Conservation (phyloP, 2,888 invertebrate species). For the Dermolepida albohirtum region DNA sequence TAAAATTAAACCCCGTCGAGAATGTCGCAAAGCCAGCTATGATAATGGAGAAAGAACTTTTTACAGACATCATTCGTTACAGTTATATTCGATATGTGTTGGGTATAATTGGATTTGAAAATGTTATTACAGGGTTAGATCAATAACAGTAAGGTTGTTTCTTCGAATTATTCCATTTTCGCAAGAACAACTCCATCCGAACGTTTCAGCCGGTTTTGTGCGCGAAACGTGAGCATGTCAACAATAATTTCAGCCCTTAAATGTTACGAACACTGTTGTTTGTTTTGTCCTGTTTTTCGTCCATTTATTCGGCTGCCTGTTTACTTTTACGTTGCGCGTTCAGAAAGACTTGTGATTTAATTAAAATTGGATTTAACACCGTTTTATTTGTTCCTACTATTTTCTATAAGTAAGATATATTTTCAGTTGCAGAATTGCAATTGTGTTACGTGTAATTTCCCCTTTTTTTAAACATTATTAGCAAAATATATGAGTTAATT, state of each 20-base stretch:
- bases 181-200: conserved; percentile 10
- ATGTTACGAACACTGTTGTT: conserved; percentile 34
- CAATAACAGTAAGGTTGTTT: conserved; percentile 43
- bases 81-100: conserved; percentile 45
- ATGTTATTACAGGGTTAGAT: conserved; percentile 47
- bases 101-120: conserved; percentile 48
- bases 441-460: too few relatives aligned
- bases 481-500: too few relatives aligned
- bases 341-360: conserved; percentile 43
- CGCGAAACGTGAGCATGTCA: conserved; percentile 22
- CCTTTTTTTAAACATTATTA: too few relatives aligned
- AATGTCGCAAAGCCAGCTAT: conserved; percentile 41
- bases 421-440: too few relatives aligned
- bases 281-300: conserved; percentile 33
- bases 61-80: conserved; percentile 47
- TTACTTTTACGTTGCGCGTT: conserved; percentile 26
- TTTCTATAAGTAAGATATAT: neutral
- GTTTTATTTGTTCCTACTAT: conserved; percentile 32
- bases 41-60: conserved; percentile 47
- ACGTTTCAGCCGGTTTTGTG: conserved; percentile 13
- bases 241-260: conserved; percentile 36
- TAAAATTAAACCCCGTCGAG: conserved; percentile 15
- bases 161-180: conserved; percentile 36
- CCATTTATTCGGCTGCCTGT: conserved; percentile 36
- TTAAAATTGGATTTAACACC: conserved; percentile 41